Base-by-base conservation (phyloP, 2,888 invertebrate genomes). In the Thymelicus acteon region DNA sequence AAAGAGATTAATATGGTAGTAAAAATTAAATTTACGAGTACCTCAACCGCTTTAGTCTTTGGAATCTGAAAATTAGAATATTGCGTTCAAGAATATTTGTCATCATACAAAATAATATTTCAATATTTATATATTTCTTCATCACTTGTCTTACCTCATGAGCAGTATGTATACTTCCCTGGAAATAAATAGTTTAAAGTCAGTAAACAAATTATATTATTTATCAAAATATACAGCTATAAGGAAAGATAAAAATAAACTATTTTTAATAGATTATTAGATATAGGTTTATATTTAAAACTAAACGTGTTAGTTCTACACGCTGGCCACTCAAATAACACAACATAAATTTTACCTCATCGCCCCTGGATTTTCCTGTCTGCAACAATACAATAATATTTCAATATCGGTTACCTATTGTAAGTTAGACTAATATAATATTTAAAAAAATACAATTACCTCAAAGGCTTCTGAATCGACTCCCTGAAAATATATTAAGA, bases 401-500 rank as follows among this genome's bases (percentile, higher is more conserved):
- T 10, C 13, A 37, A 24, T 15, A 54, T 54, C 7, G 8, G 6
- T 54, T 54, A 54, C 54, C 10, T 24, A 54, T 12, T 12, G 8
- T 49, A 7, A 49, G 15, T 19, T 19, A 0, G 7, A 37, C 40
- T 19, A 52, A 47, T 60, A 6, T n/a, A 40, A 71, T 39, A 31
- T 65, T 37, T 44, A 15, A 49, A n/a, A 37, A 24, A n/a, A 0
- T 7, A 0, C 39, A 13, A 24, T 65, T 83, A 92, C 93, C 88
- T 86, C 87, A 79, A 88, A 93, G 0, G 84, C 86, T 75, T 93
- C 93, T 0, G 93, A 92, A 75, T 91, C 92, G 24, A 88, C 77
- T 44, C 85, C 90, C 93, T 93, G 70, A 58, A 70, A 70, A 40
- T 13, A 54, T 62, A 48, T 70, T 48, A 31, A 31, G 31, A 31